Percentiles rank a stretch among this genome's conserved stretches.
Conservation (phyloP, 2,888 invertebrate species). For the Mechanitis messenoides region DNA sequence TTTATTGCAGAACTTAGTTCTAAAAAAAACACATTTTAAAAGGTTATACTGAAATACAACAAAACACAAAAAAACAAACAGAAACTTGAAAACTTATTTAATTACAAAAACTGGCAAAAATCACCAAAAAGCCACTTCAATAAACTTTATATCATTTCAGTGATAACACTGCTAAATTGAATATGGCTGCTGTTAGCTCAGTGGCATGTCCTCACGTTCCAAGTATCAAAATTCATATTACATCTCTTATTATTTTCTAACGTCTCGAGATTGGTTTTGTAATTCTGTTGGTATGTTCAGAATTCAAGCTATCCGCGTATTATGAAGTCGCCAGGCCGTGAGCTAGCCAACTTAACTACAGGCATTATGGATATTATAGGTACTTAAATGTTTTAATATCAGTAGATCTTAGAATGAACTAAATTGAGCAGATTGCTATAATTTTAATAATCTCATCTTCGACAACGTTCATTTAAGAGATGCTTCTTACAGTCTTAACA, state of each 20-base stretch:
- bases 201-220: conserved; percentile 33
- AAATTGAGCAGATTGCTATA: too few relatives aligned
- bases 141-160: conserved; percentile 29
- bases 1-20: too few relatives aligned
- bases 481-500: too few relatives aligned
- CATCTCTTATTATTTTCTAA: conserved; percentile 40
- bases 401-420: too few relatives aligned
- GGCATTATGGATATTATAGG: too few relatives aligned
- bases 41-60: too few relatives aligned
- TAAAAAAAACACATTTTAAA: too few relatives aligned
- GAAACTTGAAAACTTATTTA: background rate
- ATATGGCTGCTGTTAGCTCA: conserved; percentile 31
- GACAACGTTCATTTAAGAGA: too few relatives aligned
- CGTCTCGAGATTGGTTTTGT: conserved; percentile 41
- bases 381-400: too few relatives aligned
- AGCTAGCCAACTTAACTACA: background rate
- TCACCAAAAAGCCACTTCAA: conserved; percentile 24
- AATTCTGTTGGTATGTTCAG: conserved; percentile 43
- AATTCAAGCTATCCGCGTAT: conserved; percentile 9
- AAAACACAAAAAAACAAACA: background rate
- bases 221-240: conserved; percentile 33
- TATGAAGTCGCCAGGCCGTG: too few relatives aligned
- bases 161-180: conserved; percentile 43
- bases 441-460: too few relatives aligned
- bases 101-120: background rate